Evolutionary conservation across 1,140 invertebrate species (phyloP).

Genomic region (Hycleus cichorii): DNA sequence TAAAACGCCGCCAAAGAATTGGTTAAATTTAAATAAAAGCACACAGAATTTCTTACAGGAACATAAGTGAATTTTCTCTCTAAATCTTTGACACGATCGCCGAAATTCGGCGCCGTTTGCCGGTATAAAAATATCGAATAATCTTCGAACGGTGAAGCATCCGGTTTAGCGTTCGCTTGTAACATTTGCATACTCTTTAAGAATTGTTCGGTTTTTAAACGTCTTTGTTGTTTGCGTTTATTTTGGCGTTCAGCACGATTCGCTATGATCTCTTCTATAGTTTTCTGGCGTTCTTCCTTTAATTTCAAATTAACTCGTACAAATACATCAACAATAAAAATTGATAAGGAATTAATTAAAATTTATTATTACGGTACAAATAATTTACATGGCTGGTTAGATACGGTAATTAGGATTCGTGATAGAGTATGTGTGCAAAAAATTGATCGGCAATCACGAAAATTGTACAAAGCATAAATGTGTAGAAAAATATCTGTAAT

Average conservation of each 20-base stretch:
- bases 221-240: constrained; percentile 56
- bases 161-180: constrained; percentile 55
- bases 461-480: too few species aligned
- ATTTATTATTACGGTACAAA: too few species aligned
- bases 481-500: too few species aligned
- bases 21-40: constrained; percentile 8
- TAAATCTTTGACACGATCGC: constrained; percentile 68
- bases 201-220: constrained; percentile 64
- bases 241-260: constrained; percentile 59
- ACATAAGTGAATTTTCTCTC: constrained; percentile 64
- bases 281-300: constrained; percentile 59
- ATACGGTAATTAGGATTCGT: too few species aligned
- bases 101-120: constrained; percentile 65
- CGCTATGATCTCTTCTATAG: constrained; percentile 58
- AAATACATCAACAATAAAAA: too few species aligned
- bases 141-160: constrained; percentile 57
- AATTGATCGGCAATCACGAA: too few species aligned
- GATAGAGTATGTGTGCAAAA: too few species aligned
- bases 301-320: not conserved
- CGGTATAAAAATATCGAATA: constrained; percentile 67
- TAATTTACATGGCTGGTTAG: too few species aligned
- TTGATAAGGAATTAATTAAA: too few species aligned
- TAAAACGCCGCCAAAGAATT: not conserved
- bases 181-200: constrained; percentile 72
- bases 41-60: constrained; percentile 54